Conservation (phyloP, 2,113 vertebrate genomes). For the Hippotragus niger region DNA sequence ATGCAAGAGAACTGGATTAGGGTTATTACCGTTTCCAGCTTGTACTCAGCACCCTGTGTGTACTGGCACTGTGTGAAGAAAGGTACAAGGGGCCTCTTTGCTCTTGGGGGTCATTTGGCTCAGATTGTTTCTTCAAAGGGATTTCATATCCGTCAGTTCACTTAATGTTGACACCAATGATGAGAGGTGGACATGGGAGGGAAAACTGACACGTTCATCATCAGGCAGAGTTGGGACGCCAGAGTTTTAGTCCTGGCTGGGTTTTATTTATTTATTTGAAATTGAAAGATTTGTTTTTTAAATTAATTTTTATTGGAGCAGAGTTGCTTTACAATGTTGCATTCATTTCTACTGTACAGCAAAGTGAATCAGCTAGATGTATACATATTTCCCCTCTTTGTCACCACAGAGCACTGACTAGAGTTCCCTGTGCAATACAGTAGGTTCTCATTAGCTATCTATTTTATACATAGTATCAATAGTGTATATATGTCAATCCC, state of each 20-base stretch:
- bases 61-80: neutral
- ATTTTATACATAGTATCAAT: neutral
- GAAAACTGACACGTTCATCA: neutral
- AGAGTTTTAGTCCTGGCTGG: neutral
- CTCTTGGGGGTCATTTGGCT: neutral
- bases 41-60: too few species aligned
- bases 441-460: neutral
- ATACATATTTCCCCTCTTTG: neutral
- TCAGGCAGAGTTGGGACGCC: neutral
- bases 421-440: neutral
- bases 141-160: neutral
- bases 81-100: neutral
- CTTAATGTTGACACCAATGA: neutral
- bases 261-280: neutral
- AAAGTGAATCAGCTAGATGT: neutral
- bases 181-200: neutral
- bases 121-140: neutral
- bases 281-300: neutral
- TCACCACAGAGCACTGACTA: neutral
- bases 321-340: neutral
- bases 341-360: neutral
- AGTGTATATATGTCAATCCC: neutral
- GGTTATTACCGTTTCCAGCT: neutral
- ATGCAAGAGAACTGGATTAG: neutral
- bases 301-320: neutral